A percentile compares a stretch with the other conserved stretches of the same genome.
phyloP scores from a whole-genome alignment of 2,113 vertebrate genomes.

The Pipa parva region DNA sequence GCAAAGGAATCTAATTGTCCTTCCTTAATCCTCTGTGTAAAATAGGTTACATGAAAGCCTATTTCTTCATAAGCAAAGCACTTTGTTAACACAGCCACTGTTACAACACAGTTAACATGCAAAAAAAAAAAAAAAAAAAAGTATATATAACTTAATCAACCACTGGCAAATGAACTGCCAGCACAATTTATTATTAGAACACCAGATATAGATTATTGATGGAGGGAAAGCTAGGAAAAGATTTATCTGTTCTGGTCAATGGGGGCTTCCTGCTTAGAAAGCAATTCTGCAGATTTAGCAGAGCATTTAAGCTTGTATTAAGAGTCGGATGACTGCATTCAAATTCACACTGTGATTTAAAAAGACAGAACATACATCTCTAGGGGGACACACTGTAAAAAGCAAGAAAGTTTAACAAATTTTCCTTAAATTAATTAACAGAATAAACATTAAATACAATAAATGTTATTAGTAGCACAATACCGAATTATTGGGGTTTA shows the following conservation, averaged over 20 bases:
- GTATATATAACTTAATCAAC: background rate
- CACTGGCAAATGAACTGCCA: background rate
- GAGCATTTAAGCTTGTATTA: constrained; percentile 8
- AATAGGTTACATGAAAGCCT: constrained; percentile 69
- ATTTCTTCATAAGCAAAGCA: constrained; percentile 60
- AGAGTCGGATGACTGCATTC: background rate
- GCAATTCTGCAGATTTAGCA: constrained; percentile 5
- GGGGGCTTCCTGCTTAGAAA: constrained; percentile 1
- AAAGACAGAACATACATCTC: background rate
- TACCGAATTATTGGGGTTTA: too few species aligned
- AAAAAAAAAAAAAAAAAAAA: constrained; percentile 33
- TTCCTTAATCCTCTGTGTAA: constrained; percentile 66
- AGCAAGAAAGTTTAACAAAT: too few species aligned
- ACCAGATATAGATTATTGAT: constrained; percentile 6
- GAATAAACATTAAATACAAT: too few species aligned
- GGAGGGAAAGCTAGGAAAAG: background rate
- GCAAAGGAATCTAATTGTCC: constrained; percentile 53
- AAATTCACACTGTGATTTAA: background rate
- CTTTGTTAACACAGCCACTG: constrained; percentile 48
- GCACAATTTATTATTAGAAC: background rate
- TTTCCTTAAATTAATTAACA: too few species aligned
- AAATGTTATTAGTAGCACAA: too few species aligned
- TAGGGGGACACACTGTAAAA: too few species aligned
- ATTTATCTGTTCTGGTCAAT: constrained; percentile 5
- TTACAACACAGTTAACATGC: constrained; percentile 36